phyloP scores from a whole-genome alignment of 2,797 vertebrate species.

The Acanthopagrus latus region DNA sequence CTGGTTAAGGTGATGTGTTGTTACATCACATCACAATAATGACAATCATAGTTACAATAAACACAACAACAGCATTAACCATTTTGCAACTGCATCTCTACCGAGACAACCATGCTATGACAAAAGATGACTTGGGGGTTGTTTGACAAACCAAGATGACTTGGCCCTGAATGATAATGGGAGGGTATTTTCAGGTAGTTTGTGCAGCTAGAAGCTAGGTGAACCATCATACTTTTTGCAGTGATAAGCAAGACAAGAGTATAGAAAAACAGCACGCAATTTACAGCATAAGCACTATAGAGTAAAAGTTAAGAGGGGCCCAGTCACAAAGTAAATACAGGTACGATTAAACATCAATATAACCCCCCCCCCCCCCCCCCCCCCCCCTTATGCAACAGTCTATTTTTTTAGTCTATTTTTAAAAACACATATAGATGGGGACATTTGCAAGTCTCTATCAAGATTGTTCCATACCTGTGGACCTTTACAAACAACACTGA shows the following conservation, averaged over 20 bases:
- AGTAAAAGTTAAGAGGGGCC: too few relatives aligned
- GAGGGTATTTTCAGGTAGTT: neutral
- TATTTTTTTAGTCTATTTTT: too few relatives aligned
- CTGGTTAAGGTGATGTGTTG: neutral
- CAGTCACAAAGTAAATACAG: too few relatives aligned
- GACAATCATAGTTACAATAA: neutral
- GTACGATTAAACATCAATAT: too few relatives aligned
- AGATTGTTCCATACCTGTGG: too few relatives aligned
- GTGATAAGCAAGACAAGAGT: neutral
- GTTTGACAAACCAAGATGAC: neutral
- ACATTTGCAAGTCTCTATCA: too few relatives aligned
- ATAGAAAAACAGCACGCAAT: neutral
- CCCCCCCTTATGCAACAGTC: too few relatives aligned
- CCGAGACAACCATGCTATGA: neutral
- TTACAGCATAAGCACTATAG: too few relatives aligned
- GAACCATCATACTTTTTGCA: neutral
- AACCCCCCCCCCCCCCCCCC: too few relatives aligned
- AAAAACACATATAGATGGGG: too few relatives aligned
- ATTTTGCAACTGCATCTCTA: neutral
- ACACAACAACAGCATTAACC: neutral
- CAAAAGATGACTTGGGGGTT: neutral
- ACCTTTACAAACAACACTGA: too few relatives aligned
- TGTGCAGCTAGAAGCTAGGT: neutral
- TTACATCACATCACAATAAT: slow-evolving; percentile 18
- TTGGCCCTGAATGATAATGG: neutral